Conservation (phyloP, 2,797 vertebrate genomes). For the Perdix hodgsoniae region DNA sequence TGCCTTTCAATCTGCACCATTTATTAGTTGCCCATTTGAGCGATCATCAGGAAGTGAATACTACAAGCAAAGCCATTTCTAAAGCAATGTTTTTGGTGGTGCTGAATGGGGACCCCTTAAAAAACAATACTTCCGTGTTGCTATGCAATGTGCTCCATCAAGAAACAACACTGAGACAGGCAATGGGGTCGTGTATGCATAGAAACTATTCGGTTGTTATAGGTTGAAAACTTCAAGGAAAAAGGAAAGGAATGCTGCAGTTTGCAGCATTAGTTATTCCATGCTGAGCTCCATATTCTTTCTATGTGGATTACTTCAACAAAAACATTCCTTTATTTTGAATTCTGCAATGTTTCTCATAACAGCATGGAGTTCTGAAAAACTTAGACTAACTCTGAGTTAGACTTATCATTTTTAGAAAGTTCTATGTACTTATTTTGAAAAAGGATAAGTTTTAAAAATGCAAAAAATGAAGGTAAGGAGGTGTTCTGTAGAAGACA, state of each 20-base stretch:
- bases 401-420: not conserved
- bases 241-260: not conserved
- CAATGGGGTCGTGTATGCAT: not conserved
- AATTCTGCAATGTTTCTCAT: constrained; percentile 28
- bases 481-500: not conserved
- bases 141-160: not conserved
- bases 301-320: constrained; percentile 20
- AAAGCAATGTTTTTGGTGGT: not conserved
- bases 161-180: not conserved
- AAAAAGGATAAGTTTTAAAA: constrained; percentile 5
- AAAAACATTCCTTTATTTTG: constrained; percentile 21
- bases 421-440: not conserved
- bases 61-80: not conserved
- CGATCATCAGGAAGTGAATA: not conserved
- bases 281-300: constrained; percentile 22
- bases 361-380: constrained; percentile 38
- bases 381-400: constrained; percentile 17
- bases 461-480: not conserved
- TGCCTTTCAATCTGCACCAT: constrained; percentile 1
- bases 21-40: not conserved
- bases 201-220: constrained; percentile 1
- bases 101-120: not conserved
- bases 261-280: constrained; percentile 30
- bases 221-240: not conserved
- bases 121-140: not conserved